Percentiles rank a stretch among this genome's conserved stretches.
Conservation (phyloP, 2,888 invertebrate species). For the Entomobrya multifasciata region DNA sequence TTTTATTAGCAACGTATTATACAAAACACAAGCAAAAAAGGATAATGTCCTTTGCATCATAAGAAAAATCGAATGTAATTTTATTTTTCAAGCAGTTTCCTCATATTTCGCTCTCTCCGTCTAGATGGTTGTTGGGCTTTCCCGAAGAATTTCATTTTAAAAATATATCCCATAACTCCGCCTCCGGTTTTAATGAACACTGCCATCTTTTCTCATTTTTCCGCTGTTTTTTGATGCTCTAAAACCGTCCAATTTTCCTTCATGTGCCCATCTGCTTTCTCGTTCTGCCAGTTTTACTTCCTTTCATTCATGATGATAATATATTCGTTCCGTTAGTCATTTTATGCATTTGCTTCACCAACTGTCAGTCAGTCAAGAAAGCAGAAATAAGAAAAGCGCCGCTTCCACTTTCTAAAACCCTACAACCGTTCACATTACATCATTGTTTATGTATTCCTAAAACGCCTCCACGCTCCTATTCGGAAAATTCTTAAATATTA, state of each 20-base stretch:
- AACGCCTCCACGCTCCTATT: conserved; percentile 28
- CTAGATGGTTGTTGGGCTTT: too few relatives aligned
- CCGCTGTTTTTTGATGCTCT: conserved; percentile 23
- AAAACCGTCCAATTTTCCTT: conserved; percentile 40
- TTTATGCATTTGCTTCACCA: conserved; percentile 43
- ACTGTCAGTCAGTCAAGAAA: neutral
- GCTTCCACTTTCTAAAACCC: neutral
- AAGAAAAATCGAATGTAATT: conserved; percentile 5
- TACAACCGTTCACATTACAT: neutral
- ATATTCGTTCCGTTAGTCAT: conserved; percentile 53
- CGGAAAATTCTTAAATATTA: conserved; percentile 59
- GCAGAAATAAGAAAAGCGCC: conserved; percentile 1
- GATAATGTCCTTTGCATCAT: too few relatives aligned
- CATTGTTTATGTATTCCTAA: conserved; percentile 41
- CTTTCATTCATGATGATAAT: conserved; percentile 27
- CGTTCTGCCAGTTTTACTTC: conserved; percentile 54
- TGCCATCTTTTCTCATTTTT: conserved; percentile 53
- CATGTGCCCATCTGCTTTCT: conserved; percentile 60
- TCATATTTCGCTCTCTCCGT: too few relatives aligned
- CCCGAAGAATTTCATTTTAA: too few relatives aligned
- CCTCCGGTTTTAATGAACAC: conserved; percentile 73
- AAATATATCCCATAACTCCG: conserved; percentile 7
- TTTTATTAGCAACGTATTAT: neutral
- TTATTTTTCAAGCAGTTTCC: too few relatives aligned
- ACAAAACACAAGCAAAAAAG: too few relatives aligned